Evolutionary conservation across 2,797 vertebrate genomes (phyloP).

Genomic region (Sebastes steindachneri): DNA sequence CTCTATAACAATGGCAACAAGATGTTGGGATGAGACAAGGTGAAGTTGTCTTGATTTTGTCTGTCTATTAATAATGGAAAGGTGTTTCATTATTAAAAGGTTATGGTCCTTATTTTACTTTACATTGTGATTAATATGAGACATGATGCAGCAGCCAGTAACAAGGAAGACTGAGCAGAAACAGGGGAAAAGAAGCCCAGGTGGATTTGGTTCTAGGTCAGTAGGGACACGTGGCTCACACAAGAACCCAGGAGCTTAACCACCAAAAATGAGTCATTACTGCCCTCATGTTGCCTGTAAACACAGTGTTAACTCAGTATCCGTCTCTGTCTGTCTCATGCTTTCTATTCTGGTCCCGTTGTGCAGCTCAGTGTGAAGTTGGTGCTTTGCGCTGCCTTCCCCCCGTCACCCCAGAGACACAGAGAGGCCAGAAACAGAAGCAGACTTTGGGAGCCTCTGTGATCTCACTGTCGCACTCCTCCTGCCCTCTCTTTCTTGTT

Average conservation of each 20-base stretch:
- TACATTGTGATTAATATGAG: neutral
- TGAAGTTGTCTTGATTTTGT: neutral
- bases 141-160: neutral
- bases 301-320: constrained; percentile 22
- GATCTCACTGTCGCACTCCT: constrained; percentile 11
- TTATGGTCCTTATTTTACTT: neutral
- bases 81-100: neutral
- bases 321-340: constrained; percentile 25
- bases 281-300: constrained; percentile 41
- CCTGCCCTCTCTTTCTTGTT: neutral
- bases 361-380: constrained; percentile 41
- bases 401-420: constrained; percentile 51
- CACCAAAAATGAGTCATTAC: constrained; percentile 34
- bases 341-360: constrained; percentile 41
- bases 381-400: constrained; percentile 27
- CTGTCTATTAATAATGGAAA: neutral
- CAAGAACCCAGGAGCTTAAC: neutral
- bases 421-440: constrained; percentile 33
- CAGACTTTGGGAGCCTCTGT: constrained; percentile 36
- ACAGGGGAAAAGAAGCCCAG: neutral
- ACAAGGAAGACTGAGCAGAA: neutral
- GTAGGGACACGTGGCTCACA: neutral
- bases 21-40: neutral
- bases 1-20: neutral
- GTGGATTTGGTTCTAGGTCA: constrained; percentile 11